Evolutionary conservation across 2,797 vertebrate species (phyloP).

Genomic region (Gephyroberyx darwinii): DNA sequence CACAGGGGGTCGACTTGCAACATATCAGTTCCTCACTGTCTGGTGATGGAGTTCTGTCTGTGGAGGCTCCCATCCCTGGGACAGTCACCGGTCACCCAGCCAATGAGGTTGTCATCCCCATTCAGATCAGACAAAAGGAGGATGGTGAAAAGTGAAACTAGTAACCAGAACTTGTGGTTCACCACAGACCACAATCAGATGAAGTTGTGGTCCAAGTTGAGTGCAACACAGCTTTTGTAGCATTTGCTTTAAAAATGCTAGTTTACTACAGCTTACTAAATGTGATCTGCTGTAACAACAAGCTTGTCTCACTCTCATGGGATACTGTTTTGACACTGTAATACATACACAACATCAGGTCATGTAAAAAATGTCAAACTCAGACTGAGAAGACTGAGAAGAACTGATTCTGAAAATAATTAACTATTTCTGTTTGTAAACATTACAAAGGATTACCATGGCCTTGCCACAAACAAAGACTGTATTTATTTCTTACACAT

Average conservation of each 20-base stretch:
- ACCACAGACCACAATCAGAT: neutral
- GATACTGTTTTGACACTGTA: neutral
- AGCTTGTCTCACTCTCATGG: slow-evolving; percentile 14
- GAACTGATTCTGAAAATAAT: neutral
- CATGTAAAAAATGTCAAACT: neutral
- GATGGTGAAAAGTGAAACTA: slow-evolving; percentile 55
- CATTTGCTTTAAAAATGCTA: slow-evolving; percentile 1
- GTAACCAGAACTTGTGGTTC: slow-evolving; percentile 7
- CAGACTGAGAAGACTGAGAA: neutral
- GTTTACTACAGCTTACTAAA: slow-evolving; percentile 10
- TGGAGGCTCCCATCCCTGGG: slow-evolving; percentile 74
- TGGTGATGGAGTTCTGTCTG: slow-evolving; percentile 74
- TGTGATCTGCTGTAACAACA: slow-evolving; percentile 15
- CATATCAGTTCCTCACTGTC: slow-evolving; percentile 79
- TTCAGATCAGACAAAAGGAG: slow-evolving; percentile 72
- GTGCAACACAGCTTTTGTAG: slow-evolving; percentile 10
- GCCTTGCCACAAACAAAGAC: neutral
- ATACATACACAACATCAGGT: neutral
- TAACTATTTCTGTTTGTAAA: neutral
- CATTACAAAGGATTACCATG: neutral
- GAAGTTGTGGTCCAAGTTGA: neutral
- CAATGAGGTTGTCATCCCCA: slow-evolving; percentile 76
- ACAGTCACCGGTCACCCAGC: slow-evolving; percentile 31
- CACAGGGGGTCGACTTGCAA: slow-evolving; percentile 74
- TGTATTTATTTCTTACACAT: neutral